These are phyloP conservation scores for Leptinotarsa lineolata DNA, from an alignment of 1,140 invertebrate species.

Conservation along the genomic window DNA sequence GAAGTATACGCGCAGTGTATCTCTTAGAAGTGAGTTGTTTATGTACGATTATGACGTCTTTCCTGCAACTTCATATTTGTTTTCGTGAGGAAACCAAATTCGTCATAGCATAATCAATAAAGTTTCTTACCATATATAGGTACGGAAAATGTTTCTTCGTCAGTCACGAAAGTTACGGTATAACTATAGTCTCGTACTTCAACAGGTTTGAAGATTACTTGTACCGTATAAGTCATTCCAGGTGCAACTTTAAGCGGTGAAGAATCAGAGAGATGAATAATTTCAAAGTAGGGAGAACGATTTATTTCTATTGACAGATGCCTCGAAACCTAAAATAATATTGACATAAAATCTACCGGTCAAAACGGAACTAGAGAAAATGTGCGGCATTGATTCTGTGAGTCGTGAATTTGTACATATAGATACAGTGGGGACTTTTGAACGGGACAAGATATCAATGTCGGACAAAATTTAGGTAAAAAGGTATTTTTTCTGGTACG, in stretches of 20 bases:
- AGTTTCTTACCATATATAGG: slow-evolving; percentile 18
- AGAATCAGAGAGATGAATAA: neutral
- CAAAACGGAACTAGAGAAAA: too few species aligned
- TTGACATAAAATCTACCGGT: too few species aligned
- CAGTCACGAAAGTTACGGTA: neutral
- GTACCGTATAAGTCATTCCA: slow-evolving; percentile 9
- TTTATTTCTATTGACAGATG: slow-evolving; percentile 5
- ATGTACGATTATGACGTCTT: too few species aligned
- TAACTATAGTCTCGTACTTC: slow-evolving; percentile 12
- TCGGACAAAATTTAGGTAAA: too few species aligned
- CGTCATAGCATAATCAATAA: too few species aligned
- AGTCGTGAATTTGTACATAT: neutral
- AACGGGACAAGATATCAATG: too few species aligned
- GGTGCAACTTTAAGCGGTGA: slow-evolving; percentile 16
- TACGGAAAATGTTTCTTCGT: slow-evolving; percentile 23
- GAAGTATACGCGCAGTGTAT: too few species aligned
- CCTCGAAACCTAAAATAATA: slow-evolving; percentile 5
- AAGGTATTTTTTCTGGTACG: too few species aligned
- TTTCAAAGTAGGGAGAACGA: slow-evolving; percentile 24
- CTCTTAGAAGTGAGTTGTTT: too few species aligned
- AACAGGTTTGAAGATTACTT: slow-evolving; percentile 15
- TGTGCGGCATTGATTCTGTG: too few species aligned
- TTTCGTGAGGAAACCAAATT: too few species aligned
- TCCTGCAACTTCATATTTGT: too few species aligned
- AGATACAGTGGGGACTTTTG: neutral